A percentile compares a stretch with the other conserved stretches of the same genome.
These are phyloP conservation scores for Xanthia togata DNA, from an alignment of 2,888 invertebrate species.

Conservation along the genomic window DNA sequence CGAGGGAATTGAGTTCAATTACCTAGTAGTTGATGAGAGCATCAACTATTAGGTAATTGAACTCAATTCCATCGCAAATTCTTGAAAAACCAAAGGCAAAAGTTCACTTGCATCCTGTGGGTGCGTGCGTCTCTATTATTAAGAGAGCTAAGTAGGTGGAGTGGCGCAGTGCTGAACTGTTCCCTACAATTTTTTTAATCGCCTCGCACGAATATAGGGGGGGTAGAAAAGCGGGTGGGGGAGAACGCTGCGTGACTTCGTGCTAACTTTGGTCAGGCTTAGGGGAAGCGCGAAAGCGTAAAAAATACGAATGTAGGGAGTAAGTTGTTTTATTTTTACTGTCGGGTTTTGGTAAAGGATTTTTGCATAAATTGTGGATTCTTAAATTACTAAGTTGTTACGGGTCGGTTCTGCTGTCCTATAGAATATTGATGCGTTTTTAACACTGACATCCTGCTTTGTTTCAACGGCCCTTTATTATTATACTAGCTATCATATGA, in stretches of 20 bases:
- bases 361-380: neutral
- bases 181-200: constrained; percentile 84
- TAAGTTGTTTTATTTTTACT: neutral
- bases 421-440: neutral
- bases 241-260: constrained; percentile 76
- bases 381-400: neutral
- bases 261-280: constrained; percentile 67
- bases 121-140: constrained; percentile 67
- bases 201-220: constrained; percentile 70
- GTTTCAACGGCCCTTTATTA: neutral
- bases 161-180: constrained; percentile 79
- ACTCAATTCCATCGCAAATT: constrained; percentile 28
- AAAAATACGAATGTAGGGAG: neutral
- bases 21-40: no score
- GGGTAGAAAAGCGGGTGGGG: constrained; percentile 34
- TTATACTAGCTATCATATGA: neutral
- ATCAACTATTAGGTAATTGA: constrained; percentile 2
- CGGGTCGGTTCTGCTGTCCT: neutral
- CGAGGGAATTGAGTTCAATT: no score
- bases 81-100: constrained; percentile 38
- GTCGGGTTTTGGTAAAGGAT: neutral
- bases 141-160: constrained; percentile 68
- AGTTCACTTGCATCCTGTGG: constrained; percentile 55
- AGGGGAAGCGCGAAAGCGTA: constrained; percentile 42
- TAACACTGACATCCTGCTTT: no score